phyloP scores from a whole-genome alignment of 2,113 vertebrate genomes.

The Syrmaticus mikado region DNA sequence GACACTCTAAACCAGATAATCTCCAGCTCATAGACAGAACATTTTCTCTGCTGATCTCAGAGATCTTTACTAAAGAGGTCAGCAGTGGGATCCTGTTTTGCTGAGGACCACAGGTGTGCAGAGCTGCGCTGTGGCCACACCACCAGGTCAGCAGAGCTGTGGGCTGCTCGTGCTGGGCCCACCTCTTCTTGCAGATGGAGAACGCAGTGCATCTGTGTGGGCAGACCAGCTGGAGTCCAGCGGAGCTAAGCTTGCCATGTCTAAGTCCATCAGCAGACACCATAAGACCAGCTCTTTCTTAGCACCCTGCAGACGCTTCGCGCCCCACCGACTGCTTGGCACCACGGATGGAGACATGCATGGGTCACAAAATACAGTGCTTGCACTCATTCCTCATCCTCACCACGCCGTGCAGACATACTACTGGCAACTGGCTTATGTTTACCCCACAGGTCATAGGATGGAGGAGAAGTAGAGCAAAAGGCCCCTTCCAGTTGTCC shows the following conservation, averaged over 20 bases:
- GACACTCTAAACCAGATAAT: slow-evolving; percentile 67
- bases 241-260: slow-evolving; percentile 46
- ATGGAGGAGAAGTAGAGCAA: background rate
- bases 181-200: background rate
- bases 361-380: background rate
- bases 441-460: background rate
- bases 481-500: background rate
- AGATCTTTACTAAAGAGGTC: slow-evolving; percentile 58
- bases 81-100: background rate
- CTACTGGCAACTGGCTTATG: background rate
- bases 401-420: background rate
- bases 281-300: slow-evolving; percentile 57
- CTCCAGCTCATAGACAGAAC: slow-evolving; percentile 52
- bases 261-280: slow-evolving; percentile 69
- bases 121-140: background rate
- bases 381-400: background rate
- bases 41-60: slow-evolving; percentile 44
- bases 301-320: slow-evolving; percentile 31
- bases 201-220: slow-evolving; percentile 3
- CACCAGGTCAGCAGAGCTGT: background rate
- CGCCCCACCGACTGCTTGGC: background rate
- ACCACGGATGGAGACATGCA: accelerated
- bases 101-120: background rate
- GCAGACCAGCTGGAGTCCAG: slow-evolving; percentile 43
- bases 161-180: background rate